Conservation (phyloP, 2,113 vertebrate genomes). For the Cynopterus brachyotis region DNA sequence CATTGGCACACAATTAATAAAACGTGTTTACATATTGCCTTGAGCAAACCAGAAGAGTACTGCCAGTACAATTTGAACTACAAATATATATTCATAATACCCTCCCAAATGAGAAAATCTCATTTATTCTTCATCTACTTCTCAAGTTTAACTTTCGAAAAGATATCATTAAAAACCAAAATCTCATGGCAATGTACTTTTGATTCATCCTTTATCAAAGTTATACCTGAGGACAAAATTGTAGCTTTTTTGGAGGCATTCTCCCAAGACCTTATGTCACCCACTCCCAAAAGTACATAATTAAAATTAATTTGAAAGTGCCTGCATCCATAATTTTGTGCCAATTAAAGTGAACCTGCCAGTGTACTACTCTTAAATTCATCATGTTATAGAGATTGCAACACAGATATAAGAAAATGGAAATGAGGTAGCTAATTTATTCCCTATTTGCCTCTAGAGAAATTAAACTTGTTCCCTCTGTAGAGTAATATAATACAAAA, state of each 20-base stretch:
- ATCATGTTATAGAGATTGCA: neutral
- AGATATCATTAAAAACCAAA: neutral
- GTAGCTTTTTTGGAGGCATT: neutral
- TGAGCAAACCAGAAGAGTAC: neutral
- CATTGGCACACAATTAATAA: constrained; percentile 57
- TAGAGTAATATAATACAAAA: neutral
- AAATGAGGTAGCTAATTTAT: neutral
- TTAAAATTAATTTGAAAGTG: constrained; percentile 21
- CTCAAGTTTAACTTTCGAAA: constrained; percentile 36
- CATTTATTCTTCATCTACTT: constrained; percentile 24
- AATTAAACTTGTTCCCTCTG: neutral
- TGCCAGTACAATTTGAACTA: neutral
- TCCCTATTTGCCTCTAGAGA: constrained; percentile 21
- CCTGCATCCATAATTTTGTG: neutral
- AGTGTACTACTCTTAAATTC: neutral
- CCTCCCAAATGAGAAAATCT: constrained; percentile 7
- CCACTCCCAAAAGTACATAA: neutral
- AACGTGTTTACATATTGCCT: constrained; percentile 1
- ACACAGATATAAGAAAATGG: neutral
- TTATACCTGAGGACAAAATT: neutral
- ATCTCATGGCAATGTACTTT: neutral
- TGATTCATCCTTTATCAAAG: constrained; percentile 27
- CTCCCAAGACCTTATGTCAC: neutral
- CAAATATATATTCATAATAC: neutral
- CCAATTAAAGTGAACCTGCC: neutral